Percentiles rank a stretch among this genome's conserved stretches.
Conservation (phyloP, 2,113 vertebrate genomes). For the Paramisgurnus dabryanus region DNA sequence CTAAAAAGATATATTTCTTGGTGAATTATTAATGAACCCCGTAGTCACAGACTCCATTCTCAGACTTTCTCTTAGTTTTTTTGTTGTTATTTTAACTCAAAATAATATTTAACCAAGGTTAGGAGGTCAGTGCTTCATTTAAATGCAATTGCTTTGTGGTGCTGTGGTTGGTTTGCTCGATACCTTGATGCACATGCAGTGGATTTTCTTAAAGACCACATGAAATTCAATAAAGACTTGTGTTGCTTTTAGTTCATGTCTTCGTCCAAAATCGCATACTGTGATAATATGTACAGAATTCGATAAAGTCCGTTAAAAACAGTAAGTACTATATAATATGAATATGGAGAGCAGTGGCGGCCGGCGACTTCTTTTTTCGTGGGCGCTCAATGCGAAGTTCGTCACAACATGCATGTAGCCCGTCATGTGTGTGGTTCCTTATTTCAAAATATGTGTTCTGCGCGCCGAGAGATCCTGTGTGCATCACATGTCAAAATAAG, state of each 20-base stretch:
- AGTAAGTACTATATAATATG: no score
- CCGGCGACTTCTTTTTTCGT: no score
- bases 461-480: no score
- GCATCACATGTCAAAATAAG: no score
- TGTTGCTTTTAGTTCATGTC: background rate
- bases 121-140: slow-evolving; percentile 50
- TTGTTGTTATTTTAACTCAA: slow-evolving; percentile 58
- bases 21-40: slow-evolving; percentile 74
- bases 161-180: background rate
- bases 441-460: no score
- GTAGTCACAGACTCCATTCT: slow-evolving; percentile 50
- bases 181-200: background rate
- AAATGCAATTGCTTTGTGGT: slow-evolving; percentile 23
- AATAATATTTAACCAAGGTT: slow-evolving; percentile 78
- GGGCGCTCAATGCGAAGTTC: no score
- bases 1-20: slow-evolving; percentile 60
- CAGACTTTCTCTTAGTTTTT: slow-evolving; percentile 56
- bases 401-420: no score
- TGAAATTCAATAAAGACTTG: background rate
- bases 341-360: no score
- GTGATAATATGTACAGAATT: no score
- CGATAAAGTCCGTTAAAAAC: no score
- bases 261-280: background rate
- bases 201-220: slow-evolving; percentile 22
- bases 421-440: no score